Evolutionary conservation across 2,113 vertebrate genomes (phyloP).

Genomic region (Silurus meridionalis): DNA sequence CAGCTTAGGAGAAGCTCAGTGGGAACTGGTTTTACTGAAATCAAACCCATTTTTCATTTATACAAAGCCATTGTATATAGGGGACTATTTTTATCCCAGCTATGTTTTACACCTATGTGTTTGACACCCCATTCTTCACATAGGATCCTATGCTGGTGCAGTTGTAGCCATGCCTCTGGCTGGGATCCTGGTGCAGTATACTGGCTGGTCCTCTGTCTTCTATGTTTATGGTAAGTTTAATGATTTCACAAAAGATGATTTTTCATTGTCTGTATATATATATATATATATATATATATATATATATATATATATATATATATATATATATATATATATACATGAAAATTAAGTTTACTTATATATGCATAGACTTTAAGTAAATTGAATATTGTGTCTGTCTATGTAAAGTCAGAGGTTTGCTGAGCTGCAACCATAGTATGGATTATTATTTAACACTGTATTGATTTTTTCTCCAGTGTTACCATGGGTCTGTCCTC

Average conservation of each 20-base stretch:
- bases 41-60: neutral
- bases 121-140: conserved; percentile 51
- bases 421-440: conserved; percentile 61
- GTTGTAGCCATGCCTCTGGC: conserved; percentile 97
- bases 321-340: no score
- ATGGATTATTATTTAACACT: conserved; percentile 65
- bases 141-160: conserved; percentile 96
- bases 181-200: conserved; percentile 94
- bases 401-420: conserved; percentile 19
- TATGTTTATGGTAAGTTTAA: conserved; percentile 89
- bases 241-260: neutral
- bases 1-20: neutral
- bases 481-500: conserved; percentile 64
- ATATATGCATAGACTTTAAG: conserved; percentile 5
- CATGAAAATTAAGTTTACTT: no score
- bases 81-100: neutral
- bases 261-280: neutral
- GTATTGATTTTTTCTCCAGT: conserved; percentile 64
- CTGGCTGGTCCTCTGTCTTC: conserved; percentile 97
- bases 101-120: neutral
- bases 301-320: conserved; percentile 13
- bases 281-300: neutral
- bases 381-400: neutral
- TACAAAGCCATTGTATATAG: neutral
- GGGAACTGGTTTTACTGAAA: neutral